A percentile compares a stretch with the other conserved stretches of the same genome.
Evolutionary conservation across 2,113 vertebrate genomes (phyloP).

Genomic region (Thomomys bottae): DNA sequence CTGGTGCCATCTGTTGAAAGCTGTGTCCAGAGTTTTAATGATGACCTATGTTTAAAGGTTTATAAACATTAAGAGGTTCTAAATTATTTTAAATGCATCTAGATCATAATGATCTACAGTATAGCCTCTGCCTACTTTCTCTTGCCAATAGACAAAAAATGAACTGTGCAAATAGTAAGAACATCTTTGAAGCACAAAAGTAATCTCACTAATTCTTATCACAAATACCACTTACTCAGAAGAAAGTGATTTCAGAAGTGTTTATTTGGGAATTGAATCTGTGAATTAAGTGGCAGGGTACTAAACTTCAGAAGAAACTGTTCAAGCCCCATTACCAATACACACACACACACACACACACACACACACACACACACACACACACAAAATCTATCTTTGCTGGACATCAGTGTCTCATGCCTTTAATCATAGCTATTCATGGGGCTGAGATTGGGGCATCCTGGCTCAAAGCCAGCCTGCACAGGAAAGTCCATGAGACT

Average conservation of each 20-base stretch:
- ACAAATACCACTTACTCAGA: background rate
- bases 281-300: no score
- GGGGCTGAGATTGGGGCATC: no score
- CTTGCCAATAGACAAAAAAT: background rate
- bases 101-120: no score
- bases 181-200: background rate
- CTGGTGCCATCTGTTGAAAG: background rate
- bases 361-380: no score
- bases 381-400: no score
- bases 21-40: background rate
- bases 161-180: background rate
- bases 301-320: no score
- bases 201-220: background rate
- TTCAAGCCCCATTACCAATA: no score
- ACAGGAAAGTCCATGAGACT: no score
- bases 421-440: no score
- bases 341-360: no score
- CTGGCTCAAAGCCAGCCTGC: no score
- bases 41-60: background rate
- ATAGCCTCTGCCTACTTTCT: background rate
- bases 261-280: background rate
- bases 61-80: background rate
- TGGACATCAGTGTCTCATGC: no score
- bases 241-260: background rate
- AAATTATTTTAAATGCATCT: background rate